These are phyloP conservation scores for Limanda limanda DNA, from an alignment of 2,113 vertebrate genomes.

Conservation along the genomic window DNA sequence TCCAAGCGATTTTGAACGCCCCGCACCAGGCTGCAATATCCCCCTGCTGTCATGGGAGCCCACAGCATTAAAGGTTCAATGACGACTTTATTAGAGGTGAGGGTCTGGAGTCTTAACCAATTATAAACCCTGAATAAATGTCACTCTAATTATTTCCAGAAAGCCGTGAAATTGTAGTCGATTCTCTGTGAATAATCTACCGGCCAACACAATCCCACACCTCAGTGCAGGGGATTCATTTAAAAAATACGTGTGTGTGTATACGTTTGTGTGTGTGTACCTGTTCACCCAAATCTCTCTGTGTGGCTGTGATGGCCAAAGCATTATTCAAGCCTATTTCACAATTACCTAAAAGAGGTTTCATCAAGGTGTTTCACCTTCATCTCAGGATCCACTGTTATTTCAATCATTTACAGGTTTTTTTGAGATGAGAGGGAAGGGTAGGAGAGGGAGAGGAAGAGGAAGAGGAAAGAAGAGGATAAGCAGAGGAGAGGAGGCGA, in stretches of 20 bases:
- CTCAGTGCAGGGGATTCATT: slow-evolving; percentile 51
- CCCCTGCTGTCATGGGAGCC: slow-evolving; percentile 44
- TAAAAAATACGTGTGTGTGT: slow-evolving; percentile 30
- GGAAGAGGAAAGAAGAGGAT: too few species aligned
- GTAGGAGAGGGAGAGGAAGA: too few species aligned
- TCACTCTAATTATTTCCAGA: slow-evolving; percentile 73
- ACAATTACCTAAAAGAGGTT: slow-evolving; percentile 5
- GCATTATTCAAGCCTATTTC: slow-evolving; percentile 36
- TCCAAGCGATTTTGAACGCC: slow-evolving; percentile 33
- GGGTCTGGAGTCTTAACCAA: slow-evolving; percentile 63
- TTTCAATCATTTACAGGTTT: too few species aligned
- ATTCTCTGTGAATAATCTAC: slow-evolving; percentile 71
- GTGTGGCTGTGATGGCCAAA: slow-evolving; percentile 17
- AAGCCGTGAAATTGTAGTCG: slow-evolving; percentile 70
- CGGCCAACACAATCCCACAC: slow-evolving; percentile 58
- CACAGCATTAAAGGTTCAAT: slow-evolving; percentile 67
- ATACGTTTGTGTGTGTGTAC: slow-evolving; percentile 7
- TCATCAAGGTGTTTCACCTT: background rate
- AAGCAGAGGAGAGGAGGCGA: too few species aligned
- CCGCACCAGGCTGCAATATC: slow-evolving; percentile 30
- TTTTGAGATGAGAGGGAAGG: background rate
- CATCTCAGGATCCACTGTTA: too few species aligned
- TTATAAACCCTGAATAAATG: slow-evolving; percentile 72
- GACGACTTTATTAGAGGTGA: slow-evolving; percentile 73
- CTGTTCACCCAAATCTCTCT: slow-evolving; percentile 13